Conservation (phyloP, 2,113 vertebrate species). For the Rhinolophus ferrumequinum region DNA sequence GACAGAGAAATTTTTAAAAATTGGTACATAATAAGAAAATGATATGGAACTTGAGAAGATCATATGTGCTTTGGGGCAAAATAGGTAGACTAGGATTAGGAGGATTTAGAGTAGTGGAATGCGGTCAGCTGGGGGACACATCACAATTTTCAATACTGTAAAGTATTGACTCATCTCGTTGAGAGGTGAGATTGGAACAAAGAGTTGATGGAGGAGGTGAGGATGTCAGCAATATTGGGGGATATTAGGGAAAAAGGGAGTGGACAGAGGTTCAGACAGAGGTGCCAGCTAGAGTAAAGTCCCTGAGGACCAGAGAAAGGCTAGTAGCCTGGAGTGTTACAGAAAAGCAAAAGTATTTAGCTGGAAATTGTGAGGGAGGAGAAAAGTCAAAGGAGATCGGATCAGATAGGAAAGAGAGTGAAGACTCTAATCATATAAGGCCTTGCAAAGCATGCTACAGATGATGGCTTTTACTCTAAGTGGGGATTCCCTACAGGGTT, state of each 20-base stretch:
- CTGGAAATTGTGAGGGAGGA: neutral
- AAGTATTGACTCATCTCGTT: neutral
- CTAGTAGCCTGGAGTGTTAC: neutral
- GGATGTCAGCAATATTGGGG: neutral
- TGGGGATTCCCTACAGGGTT: neutral
- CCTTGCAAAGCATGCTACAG: neutral
- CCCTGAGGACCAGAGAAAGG: neutral
- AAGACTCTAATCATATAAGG: neutral
- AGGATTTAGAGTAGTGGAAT: neutral
- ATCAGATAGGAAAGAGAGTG: neutral
- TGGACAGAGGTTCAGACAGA: neutral
- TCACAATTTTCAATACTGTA: neutral
- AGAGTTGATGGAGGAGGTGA: neutral
- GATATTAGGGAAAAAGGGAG: accelerated
- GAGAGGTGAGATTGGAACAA: neutral
- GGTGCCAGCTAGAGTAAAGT: neutral
- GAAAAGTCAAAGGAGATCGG: accelerated
- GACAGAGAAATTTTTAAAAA: neutral
- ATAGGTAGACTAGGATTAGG: neutral
- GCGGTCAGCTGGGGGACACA: neutral
- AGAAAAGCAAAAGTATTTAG: neutral
- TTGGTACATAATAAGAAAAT: neutral
- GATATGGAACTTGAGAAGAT: neutral
- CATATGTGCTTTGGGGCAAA: neutral
- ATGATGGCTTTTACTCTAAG: neutral